Conservation (phyloP, 2,113 vertebrate species). For the Nothoprocta perdicaria region DNA sequence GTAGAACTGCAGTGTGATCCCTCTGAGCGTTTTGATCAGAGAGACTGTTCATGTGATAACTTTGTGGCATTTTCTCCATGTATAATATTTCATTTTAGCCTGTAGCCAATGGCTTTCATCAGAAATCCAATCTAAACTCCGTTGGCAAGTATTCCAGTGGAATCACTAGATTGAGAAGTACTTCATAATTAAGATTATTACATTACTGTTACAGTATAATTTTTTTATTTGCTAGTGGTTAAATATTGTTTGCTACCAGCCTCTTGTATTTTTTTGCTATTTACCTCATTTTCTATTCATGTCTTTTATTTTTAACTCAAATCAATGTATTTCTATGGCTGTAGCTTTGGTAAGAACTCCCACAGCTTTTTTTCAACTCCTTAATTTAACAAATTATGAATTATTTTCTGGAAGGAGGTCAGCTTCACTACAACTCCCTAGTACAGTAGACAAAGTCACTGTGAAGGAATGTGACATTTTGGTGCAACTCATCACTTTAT, state of each 20-base stretch:
- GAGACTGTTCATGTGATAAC: background rate
- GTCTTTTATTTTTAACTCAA: background rate
- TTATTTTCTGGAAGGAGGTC: background rate
- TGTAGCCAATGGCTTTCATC: background rate
- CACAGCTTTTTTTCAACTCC: background rate
- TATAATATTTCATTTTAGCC: background rate
- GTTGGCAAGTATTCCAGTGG: background rate
- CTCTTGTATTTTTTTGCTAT: background rate
- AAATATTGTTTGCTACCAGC: background rate
- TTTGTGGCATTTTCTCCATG: background rate
- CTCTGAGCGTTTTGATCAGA: background rate
- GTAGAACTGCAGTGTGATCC: background rate
- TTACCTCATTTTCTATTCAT: background rate
- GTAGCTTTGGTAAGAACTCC: background rate
- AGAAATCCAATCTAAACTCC: background rate
- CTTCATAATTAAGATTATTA: background rate
- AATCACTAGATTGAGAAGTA: background rate
- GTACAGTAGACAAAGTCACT: background rate
- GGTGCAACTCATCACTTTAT: background rate
- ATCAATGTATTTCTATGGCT: background rate
- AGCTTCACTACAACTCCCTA: background rate
- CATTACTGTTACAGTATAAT: background rate
- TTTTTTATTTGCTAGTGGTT: background rate
- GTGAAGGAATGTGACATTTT: background rate
- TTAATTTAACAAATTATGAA: background rate